Conservation (phyloP, 2,113 vertebrate genomes). For the Mesocricetus auratus region DNA sequence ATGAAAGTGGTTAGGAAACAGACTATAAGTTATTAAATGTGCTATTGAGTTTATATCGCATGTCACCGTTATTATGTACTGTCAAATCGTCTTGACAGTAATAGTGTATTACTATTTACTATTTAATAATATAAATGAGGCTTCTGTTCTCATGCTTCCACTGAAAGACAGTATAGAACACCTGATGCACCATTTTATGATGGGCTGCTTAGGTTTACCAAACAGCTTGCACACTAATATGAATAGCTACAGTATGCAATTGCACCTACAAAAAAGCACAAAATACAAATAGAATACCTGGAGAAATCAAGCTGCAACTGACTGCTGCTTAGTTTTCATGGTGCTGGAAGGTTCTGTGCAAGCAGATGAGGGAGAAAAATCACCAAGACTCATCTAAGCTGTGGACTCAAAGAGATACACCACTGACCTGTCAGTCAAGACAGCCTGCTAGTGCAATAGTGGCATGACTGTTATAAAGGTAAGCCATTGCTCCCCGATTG, state of each 20-base stretch:
- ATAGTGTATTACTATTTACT: not conserved
- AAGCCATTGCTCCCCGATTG: not conserved
- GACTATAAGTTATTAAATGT: not conserved
- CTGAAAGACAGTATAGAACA: not conserved
- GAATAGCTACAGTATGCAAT: not conserved
- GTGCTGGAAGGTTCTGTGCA: not conserved
- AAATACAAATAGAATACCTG: not conserved
- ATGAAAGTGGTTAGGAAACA: conserved; percentile 37
- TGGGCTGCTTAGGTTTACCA: not conserved
- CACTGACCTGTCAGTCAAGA: not conserved
- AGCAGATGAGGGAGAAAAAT: not conserved
- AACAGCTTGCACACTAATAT: not conserved
- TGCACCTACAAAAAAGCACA: not conserved
- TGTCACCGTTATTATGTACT: not conserved
- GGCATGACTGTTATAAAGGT: not conserved
- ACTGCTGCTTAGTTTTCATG: not conserved
- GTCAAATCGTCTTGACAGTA: not conserved
- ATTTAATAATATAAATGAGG: not conserved
- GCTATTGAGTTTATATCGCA: not conserved
- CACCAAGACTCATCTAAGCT: not conserved
- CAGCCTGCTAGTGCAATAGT: not conserved
- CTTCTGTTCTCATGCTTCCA: not conserved
- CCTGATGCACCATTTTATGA: not conserved
- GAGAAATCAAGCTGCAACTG: not conserved
- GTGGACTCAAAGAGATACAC: not conserved